phyloP scores from a whole-genome alignment of 2,113 vertebrate genomes.

The Martes martes region DNA sequence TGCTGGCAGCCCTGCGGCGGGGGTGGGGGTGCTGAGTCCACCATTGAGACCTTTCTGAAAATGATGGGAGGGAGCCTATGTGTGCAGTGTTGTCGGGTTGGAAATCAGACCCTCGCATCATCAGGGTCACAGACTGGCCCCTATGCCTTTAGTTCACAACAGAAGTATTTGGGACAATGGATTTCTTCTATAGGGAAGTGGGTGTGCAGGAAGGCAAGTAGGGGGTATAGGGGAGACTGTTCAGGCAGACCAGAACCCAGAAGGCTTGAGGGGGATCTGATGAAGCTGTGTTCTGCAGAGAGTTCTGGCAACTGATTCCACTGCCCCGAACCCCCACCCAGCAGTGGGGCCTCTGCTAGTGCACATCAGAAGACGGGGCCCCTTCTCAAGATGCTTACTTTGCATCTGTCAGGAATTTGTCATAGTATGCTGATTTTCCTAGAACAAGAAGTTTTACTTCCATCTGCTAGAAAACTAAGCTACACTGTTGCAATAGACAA shows the following conservation, averaged over 20 bases:
- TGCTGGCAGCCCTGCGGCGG: neutral
- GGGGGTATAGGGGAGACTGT: neutral
- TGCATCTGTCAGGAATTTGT: neutral
- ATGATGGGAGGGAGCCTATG: neutral
- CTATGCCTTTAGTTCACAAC: neutral
- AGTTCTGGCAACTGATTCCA: fast-evolving
- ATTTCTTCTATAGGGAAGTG: neutral
- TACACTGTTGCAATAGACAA: neutral
- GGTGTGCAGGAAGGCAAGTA: neutral
- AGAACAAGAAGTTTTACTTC: neutral
- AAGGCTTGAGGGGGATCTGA: neutral
- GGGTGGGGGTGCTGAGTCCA: neutral
- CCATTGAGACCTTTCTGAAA: neutral
- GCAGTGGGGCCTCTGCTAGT: neutral
- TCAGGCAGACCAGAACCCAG: neutral
- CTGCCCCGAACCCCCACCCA: too few relatives aligned
- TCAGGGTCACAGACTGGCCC: neutral
- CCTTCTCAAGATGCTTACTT: neutral
- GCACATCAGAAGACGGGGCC: neutral
- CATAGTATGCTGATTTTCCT: neutral
- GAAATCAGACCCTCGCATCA: neutral
- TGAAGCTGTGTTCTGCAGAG: neutral
- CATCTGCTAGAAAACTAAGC: neutral
- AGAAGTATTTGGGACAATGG: neutral
- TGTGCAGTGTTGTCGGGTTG: fast-evolving